These are phyloP conservation scores for Parnassius apollo DNA, from an alignment of 2,888 invertebrate genomes.

Conservation along the genomic window DNA sequence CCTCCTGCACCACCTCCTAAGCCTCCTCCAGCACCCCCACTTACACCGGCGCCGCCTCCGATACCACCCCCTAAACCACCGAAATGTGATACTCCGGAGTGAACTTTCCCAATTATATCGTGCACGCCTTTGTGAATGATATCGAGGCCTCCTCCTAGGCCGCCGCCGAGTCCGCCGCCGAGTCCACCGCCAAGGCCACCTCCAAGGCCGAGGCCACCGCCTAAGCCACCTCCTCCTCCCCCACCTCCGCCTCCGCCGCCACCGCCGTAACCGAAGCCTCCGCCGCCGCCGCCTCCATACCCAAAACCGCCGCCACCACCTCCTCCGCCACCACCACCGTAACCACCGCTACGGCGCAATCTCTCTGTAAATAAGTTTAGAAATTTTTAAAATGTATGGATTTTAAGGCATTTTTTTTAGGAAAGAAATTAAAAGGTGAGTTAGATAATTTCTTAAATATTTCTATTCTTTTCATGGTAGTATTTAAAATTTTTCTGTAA, in stretches of 20 bases:
- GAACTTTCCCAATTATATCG: slow-evolving; percentile 52
- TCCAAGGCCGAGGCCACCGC: slow-evolving; percentile 40
- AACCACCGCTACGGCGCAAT: slow-evolving; percentile 53
- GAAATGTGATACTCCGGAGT: slow-evolving; percentile 41
- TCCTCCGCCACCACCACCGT: slow-evolving; percentile 41
- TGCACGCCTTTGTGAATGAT: slow-evolving; percentile 51
- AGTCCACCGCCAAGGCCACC: slow-evolving; percentile 37
- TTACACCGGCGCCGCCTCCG: slow-evolving; percentile 20
- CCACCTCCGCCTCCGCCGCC: slow-evolving; percentile 37
- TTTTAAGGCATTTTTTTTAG: too few relatives aligned
- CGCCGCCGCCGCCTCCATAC: slow-evolving; percentile 40
- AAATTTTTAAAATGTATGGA: too few relatives aligned
- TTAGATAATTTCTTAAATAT: too few relatives aligned
- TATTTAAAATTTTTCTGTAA: too few relatives aligned
- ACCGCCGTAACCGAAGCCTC: slow-evolving; percentile 39
- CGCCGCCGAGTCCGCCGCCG: slow-evolving; percentile 32
- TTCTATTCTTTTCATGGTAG: too few relatives aligned
- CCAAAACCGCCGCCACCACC: slow-evolving; percentile 43
- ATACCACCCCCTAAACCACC: slow-evolving; percentile 33
- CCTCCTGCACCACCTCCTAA: slow-evolving; percentile 33
- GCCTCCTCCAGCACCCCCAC: slow-evolving; percentile 28
- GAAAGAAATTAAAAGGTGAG: too few relatives aligned
- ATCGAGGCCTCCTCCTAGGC: slow-evolving; percentile 45
- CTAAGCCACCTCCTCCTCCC: slow-evolving; percentile 42
- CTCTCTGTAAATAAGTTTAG: slow-evolving; percentile 50